phyloP scores from a whole-genome alignment of 2,113 vertebrate species.

The Cinclus cinclus region DNA sequence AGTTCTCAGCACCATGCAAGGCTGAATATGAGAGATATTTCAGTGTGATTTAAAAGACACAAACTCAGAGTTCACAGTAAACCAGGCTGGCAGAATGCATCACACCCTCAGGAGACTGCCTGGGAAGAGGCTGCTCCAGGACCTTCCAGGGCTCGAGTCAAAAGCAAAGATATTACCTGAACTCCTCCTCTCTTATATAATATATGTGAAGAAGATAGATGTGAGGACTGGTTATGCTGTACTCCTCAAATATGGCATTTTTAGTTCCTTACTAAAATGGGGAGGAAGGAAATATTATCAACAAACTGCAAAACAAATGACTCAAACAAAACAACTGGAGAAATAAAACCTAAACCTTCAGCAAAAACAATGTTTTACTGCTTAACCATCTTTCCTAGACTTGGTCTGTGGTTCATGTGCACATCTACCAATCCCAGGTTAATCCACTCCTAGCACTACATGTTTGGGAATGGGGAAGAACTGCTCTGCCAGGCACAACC shows the following conservation, averaged over 20 bases:
- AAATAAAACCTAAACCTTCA: neutral
- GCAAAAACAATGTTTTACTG: neutral
- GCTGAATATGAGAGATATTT: neutral
- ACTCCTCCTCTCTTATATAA: neutral
- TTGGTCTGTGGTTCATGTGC: neutral
- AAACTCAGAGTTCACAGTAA: neutral
- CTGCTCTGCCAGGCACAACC: neutral
- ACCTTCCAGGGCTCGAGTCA: neutral
- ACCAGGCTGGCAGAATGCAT: neutral
- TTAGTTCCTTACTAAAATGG: neutral
- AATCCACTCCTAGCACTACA: neutral
- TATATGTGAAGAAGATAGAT: neutral
- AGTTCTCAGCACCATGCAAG: neutral
- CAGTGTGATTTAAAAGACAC: neutral
- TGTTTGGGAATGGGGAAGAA: neutral
- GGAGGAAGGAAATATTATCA: neutral
- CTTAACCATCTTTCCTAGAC: neutral
- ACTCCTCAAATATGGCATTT: neutral
- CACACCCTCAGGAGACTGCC: fast-evolving
- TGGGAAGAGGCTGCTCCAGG: neutral
- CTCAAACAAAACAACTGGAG: neutral
- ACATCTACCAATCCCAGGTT: neutral
- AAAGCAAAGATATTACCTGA: neutral
- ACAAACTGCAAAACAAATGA: neutral
- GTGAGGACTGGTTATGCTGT: neutral